These are phyloP conservation scores for Adelosebastes latens DNA, from an alignment of 2,797 vertebrate genomes.

Conservation along the genomic window DNA sequence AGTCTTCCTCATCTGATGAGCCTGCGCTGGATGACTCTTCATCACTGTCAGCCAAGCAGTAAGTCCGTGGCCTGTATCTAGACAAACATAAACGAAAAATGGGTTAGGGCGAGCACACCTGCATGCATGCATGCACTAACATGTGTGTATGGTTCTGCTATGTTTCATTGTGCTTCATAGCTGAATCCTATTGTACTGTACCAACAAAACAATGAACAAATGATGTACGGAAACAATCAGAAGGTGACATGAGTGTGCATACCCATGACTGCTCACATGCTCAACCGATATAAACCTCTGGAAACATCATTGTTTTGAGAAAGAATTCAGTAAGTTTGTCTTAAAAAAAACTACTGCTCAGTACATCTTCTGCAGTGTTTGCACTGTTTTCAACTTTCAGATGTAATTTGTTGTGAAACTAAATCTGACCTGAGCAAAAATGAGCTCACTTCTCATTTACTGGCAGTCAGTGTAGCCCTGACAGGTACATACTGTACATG, in stretches of 20 bases:
- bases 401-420: conserved; percentile 8
- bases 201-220: background rate
- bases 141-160: background rate
- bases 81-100: background rate
- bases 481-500: background rate
- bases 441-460: background rate
- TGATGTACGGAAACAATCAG: background rate
- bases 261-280: background rate
- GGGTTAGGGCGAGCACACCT: rapidly evolving
- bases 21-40: conserved; percentile 97
- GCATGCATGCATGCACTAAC: background rate
- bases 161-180: background rate
- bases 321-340: background rate
- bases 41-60: conserved; percentile 82
- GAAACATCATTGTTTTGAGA: background rate
- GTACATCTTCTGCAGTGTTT: background rate
- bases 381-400: background rate
- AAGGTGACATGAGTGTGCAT: background rate
- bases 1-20: conserved; percentile 94
- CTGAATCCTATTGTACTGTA: background rate
- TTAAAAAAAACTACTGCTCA: background rate
- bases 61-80: conserved; percentile 74
- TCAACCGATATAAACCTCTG: background rate
- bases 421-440: background rate
- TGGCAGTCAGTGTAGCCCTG: background rate